A percentile compares a stretch with the other conserved stretches of the same genome.
phyloP scores from a whole-genome alignment of 1,140 invertebrate genomes.

The Neoseiulus cucumeris region DNA sequence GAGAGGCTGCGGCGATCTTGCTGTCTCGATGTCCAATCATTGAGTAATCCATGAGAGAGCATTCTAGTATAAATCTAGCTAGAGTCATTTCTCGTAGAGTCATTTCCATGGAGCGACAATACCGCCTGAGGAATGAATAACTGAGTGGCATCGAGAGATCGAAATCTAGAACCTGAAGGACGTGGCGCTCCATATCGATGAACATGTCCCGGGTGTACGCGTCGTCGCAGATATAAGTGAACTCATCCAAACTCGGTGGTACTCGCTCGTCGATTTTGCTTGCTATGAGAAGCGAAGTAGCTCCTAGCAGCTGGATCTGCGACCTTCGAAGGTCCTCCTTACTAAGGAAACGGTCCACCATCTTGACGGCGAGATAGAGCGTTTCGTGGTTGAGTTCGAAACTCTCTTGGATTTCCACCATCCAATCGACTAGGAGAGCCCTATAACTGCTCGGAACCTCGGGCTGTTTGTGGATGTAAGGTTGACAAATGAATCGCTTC shows the following conservation, averaged over 20 bases:
- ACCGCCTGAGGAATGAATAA: slow-evolving; percentile 83
- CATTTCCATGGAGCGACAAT: slow-evolving; percentile 66
- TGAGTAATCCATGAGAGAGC: slow-evolving; percentile 73
- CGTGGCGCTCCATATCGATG: slow-evolving; percentile 68
- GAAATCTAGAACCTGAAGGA: slow-evolving; percentile 63
- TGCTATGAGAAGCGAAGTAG: slow-evolving; percentile 72
- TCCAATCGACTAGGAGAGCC: slow-evolving; percentile 84
- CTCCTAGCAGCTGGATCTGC: slow-evolving; percentile 68
- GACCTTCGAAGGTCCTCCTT: slow-evolving; percentile 43
- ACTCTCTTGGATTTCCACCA: slow-evolving; percentile 86
- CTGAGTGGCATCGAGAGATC: slow-evolving; percentile 83
- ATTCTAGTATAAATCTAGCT: slow-evolving; percentile 79
- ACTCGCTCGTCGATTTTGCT: slow-evolving; percentile 90
- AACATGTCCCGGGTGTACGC: slow-evolving; percentile 64
- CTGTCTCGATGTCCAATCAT: slow-evolving; percentile 59
- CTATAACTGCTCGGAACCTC: slow-evolving; percentile 61
- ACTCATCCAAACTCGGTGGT: slow-evolving; percentile 77
- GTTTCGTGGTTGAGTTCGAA: slow-evolving; percentile 98
- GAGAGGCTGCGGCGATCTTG: slow-evolving; percentile 59
- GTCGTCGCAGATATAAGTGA: slow-evolving; percentile 87
- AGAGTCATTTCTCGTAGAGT: slow-evolving; percentile 80
- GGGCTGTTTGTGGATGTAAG: slow-evolving; percentile 58
- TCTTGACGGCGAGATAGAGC: slow-evolving; percentile 80
- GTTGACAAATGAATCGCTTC: slow-evolving; percentile 46
- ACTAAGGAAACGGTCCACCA: slow-evolving; percentile 73